Percentiles rank a stretch among this genome's conserved stretches.
phyloP scores from a whole-genome alignment of 2,888 invertebrate genomes.

The Coelinius sp. region DNA sequence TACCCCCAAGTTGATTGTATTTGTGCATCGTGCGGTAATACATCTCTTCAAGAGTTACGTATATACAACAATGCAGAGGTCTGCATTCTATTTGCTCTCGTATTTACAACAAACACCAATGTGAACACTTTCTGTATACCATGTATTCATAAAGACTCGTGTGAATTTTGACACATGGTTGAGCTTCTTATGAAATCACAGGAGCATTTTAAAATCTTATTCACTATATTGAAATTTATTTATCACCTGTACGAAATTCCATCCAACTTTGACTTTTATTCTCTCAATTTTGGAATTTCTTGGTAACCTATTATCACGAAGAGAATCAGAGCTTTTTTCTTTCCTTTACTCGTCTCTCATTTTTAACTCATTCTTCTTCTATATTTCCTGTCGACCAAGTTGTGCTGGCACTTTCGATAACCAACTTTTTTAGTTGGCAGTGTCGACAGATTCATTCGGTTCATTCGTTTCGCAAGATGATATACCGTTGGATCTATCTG shows the following conservation, averaged over 20 bases:
- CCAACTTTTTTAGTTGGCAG: constrained; percentile 27
- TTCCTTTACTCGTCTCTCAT: background rate
- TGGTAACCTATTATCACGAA: background rate
- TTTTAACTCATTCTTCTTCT: background rate
- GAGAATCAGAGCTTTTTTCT: too few species aligned
- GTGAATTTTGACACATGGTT: constrained; percentile 4
- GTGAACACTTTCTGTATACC: background rate
- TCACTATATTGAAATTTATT: background rate
- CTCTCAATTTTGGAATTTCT: background rate
- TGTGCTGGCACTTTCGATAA: constrained; percentile 14
- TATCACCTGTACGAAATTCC: background rate
- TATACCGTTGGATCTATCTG: background rate
- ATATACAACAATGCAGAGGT: constrained; percentile 8
- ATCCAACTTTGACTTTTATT: background rate
- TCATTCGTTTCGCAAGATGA: background rate
- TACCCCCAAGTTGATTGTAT: constrained; percentile 28
- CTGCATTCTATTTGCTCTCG: background rate
- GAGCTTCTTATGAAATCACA: constrained; percentile 1
- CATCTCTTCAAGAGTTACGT: constrained; percentile 20
- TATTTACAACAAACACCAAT: constrained; percentile 3
- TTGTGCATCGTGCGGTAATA: constrained; percentile 27
- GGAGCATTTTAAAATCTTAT: background rate
- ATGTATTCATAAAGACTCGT: constrained; percentile 16
- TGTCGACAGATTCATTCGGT: constrained; percentile 19
- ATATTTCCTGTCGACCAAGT: background rate